phyloP scores from a whole-genome alignment of 2,797 vertebrate species.

The Semotilus atromaculatus region DNA sequence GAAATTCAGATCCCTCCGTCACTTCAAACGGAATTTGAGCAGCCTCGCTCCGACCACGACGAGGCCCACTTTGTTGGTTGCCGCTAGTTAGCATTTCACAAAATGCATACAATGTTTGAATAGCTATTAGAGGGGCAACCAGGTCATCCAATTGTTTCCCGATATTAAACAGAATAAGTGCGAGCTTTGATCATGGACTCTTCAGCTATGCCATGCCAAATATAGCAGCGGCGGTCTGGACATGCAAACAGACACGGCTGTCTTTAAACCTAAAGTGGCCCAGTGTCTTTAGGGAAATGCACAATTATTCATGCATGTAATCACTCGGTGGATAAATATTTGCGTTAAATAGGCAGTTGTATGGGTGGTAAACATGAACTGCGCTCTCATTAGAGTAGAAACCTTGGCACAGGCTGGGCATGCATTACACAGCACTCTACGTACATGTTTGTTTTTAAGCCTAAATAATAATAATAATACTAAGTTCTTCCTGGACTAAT shows the following conservation, averaged over 20 bases:
- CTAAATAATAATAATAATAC: not conserved
- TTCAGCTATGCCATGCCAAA: conserved; percentile 79
- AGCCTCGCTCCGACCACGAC: conserved; percentile 85
- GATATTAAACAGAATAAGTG: conserved; percentile 82
- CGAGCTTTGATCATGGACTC: conserved; percentile 82
- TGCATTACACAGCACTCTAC: not conserved
- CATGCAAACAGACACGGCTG: conserved; percentile 71
- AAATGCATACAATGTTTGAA: conserved; percentile 84
- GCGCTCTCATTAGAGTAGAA: conserved; percentile 22
- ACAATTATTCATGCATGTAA: conserved; percentile 50
- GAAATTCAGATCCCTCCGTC: conserved; percentile 95
- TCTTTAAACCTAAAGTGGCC: conserved; percentile 65
- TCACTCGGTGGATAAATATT: conserved; percentile 41
- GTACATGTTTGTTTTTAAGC: not conserved
- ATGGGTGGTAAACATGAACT: conserved; percentile 31
- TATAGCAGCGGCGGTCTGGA: conserved; percentile 74
- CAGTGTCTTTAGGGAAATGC: conserved; percentile 45
- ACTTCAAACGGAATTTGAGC: conserved; percentile 93
- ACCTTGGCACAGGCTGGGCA: not conserved
- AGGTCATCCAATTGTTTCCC: conserved; percentile 80
- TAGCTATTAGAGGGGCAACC: conserved; percentile 79
- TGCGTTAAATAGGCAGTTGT: conserved; percentile 25
- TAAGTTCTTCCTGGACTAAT: not conserved
- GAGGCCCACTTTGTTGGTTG: conserved; percentile 82
- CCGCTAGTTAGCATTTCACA: conserved; percentile 93